These are phyloP conservation scores for Coptodon bakossiorum DNA, from an alignment of 2,113 vertebrate genomes.

Conservation along the genomic window DNA sequence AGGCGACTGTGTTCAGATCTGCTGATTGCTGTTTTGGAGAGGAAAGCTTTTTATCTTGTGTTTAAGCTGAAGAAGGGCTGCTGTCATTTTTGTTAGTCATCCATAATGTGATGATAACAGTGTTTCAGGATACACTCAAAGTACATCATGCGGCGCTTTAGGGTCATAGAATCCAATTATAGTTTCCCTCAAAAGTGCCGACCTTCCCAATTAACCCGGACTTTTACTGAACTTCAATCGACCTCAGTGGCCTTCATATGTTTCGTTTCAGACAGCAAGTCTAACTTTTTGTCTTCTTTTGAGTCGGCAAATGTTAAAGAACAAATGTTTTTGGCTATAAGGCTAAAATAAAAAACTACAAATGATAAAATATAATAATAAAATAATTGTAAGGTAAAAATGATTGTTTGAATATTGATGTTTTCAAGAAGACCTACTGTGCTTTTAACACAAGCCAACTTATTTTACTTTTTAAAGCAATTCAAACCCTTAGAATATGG, in stretches of 20 bases:
- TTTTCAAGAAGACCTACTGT: not conserved
- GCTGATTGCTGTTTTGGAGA: constrained; percentile 45
- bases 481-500: not conserved
- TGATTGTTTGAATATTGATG: not conserved
- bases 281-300: not conserved
- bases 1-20: constrained; percentile 34
- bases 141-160: not conserved
- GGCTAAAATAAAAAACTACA: not conserved
- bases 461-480: not conserved
- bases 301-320: not conserved
- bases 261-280: not conserved
- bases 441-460: not conserved
- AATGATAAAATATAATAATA: not conserved
- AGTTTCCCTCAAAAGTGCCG: not conserved
- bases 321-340: not conserved
- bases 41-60: constrained; percentile 20
- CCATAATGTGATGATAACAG: constrained; percentile 29
- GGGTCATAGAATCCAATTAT: not conserved
- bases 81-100: constrained; percentile 12
- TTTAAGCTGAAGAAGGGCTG: constrained; percentile 1
- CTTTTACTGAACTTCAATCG: not conserved
- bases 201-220: not conserved
- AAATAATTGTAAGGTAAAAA: not conserved
- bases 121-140: not conserved
- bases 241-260: not conserved